Percentiles rank a stretch among this genome's conserved stretches.
These are phyloP conservation scores for Meda fulgida DNA, from an alignment of 2,797 vertebrate genomes.

Conservation along the genomic window DNA sequence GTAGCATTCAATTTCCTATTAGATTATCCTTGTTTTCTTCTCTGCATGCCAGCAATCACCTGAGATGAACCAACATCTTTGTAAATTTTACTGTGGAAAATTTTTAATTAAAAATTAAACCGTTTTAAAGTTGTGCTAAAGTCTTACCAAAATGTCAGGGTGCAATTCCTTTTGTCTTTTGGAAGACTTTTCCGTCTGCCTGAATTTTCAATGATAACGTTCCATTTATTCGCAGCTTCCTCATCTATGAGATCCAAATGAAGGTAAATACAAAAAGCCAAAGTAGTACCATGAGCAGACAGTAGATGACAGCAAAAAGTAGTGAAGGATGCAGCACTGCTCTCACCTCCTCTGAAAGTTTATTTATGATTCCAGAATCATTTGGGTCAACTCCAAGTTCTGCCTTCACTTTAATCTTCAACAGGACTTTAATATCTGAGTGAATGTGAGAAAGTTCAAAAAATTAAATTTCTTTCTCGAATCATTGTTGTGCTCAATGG, in stretches of 20 bases:
- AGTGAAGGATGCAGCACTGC: not conserved
- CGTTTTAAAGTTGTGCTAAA: not conserved
- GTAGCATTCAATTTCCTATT: not conserved
- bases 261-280: not conserved
- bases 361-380: not conserved
- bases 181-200: conserved; percentile 6
- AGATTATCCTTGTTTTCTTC: not conserved
- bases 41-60: not conserved
- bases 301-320: not conserved
- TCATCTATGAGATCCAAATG: not conserved
- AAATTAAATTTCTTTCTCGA: not conserved
- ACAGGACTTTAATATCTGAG: not conserved
- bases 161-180: not conserved
- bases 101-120: not conserved
- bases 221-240: not conserved
- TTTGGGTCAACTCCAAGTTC: conserved; percentile 3
- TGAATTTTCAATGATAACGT: conserved; percentile 8
- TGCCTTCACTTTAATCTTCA: conserved; percentile 12
- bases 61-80: not conserved
- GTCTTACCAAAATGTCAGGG: conserved; percentile 10
- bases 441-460: not conserved
- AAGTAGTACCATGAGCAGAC: not conserved
- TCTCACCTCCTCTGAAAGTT: conserved; percentile 26
- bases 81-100: not conserved
- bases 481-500: not conserved